phyloP scores from a whole-genome alignment of 2,113 vertebrate genomes.

The Xenus cinereus region DNA sequence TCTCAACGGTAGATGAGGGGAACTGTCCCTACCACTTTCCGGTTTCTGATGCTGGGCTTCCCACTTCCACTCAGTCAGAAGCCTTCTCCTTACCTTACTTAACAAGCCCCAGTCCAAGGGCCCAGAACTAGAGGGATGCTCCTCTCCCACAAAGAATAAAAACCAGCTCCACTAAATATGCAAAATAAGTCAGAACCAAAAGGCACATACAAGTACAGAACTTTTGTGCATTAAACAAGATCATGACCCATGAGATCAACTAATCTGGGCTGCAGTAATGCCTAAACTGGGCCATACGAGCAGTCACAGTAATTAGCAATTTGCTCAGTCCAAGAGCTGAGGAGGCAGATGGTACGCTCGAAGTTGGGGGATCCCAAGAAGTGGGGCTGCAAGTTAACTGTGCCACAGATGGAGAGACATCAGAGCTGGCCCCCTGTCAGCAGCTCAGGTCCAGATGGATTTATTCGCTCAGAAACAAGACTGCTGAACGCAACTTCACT shows the following conservation, averaged over 20 bases:
- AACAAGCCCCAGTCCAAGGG: background rate
- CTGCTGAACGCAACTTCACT: background rate
- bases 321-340: background rate
- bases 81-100: background rate
- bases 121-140: background rate
- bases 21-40: background rate
- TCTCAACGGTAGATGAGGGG: background rate
- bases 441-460: background rate
- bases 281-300: background rate
- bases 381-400: background rate
- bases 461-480: background rate
- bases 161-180: background rate
- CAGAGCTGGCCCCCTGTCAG: background rate
- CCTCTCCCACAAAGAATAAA: background rate
- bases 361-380: background rate
- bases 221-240: background rate
- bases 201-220: background rate
- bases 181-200: background rate
- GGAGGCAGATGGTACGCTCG: background rate
- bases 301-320: background rate
- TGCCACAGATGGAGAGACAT: background rate
- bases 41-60: background rate
- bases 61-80: background rate
- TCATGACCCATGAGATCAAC: background rate
- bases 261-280: background rate